Evolutionary conservation across 2,113 vertebrate species (phyloP), one percentile per base, ranked within the genome.

Genomic region (Epinephelus moara): DNA sequence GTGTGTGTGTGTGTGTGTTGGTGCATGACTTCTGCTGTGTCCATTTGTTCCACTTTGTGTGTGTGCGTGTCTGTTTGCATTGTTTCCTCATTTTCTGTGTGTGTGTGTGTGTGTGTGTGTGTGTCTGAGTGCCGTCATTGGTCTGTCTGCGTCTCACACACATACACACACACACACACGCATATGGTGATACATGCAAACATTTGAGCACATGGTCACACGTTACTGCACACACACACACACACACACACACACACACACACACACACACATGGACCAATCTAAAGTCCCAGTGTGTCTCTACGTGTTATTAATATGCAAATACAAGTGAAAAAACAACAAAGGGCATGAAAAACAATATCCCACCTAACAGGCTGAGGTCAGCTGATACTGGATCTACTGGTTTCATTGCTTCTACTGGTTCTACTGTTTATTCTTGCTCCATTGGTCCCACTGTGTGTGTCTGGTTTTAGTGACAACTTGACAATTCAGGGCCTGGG

Each of bases 231-330:
- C 12, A 42, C n/a, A 67, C 53, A n/a, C 60, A 19, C 42, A 37
- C 72, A 68, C 71, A 42, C 60, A 74, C 64, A 57, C 59, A 73
- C 56, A 75, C 17, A 67, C 30, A 64, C 73, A 82, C 56, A 52
- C 25, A 78, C 40, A 69, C 66, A 80, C 53, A 78, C 66, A 68
- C 70, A 69, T 49, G 64, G 21, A 52, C 49, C 23, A n/a, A 66
- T 68, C 69, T 69, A 14, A 3, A 72, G 73, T 21, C 62, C 64
- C 64, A 21, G 59, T 69, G 82, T 72, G 87, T 81, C 15, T 25
- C 57, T 75, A 6, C 70, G 67, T 86, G 81, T 85, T 91, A 90
- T 91, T 90, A 91, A 90, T 91, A 90, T 91, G 85, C 90, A 92
- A 89, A 93, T 91, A 82, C 37, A 57, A 61, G 47, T 70, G 33